phyloP scores from a whole-genome alignment of 30 jellyfish, hydroid and myxozoan species.

The Aurelia sp. region DNA sequence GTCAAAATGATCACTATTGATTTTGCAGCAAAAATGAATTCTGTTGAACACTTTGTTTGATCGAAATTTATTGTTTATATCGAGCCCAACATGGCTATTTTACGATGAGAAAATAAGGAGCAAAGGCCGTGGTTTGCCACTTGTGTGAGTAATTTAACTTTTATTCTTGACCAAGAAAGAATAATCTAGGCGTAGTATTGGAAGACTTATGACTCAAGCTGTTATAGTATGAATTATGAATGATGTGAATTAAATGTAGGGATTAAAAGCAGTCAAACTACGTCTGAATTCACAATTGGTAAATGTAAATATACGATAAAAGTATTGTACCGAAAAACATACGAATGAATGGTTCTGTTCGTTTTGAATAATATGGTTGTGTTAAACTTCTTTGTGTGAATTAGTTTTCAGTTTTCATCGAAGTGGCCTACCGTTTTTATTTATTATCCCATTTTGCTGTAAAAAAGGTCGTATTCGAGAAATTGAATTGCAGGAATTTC shows the following conservation, averaged over 20 bases:
- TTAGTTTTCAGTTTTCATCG: neutral
- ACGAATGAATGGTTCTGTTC: neutral
- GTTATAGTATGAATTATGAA: constrained; percentile 13
- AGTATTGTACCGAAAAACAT: neutral
- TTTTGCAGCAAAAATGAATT: too few relatives aligned
- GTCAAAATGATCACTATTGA: too few relatives aligned
- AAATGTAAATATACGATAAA: neutral
- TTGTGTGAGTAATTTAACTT: neutral
- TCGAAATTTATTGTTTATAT: too few relatives aligned
- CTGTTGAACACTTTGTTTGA: too few relatives aligned
- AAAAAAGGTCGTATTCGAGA: neutral
- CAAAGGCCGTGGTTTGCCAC: neutral
- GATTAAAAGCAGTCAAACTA: neutral
- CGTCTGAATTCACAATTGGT: constrained; percentile 19
- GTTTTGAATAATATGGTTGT: neutral
- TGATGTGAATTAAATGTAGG: constrained; percentile 21
- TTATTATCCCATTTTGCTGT: too few relatives aligned
- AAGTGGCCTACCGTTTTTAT: too few relatives aligned
- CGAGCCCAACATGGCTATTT: neutral
- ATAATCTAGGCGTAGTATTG: neutral
- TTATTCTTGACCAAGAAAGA: neutral
- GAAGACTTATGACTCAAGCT: constrained; percentile 13
- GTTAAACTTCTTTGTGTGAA: neutral
- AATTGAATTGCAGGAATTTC: neutral
- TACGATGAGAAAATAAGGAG: neutral